These are phyloP conservation scores for Pseudocheirus occidentalis DNA, from an alignment of 2,797 vertebrate species.

Conservation along the genomic window DNA sequence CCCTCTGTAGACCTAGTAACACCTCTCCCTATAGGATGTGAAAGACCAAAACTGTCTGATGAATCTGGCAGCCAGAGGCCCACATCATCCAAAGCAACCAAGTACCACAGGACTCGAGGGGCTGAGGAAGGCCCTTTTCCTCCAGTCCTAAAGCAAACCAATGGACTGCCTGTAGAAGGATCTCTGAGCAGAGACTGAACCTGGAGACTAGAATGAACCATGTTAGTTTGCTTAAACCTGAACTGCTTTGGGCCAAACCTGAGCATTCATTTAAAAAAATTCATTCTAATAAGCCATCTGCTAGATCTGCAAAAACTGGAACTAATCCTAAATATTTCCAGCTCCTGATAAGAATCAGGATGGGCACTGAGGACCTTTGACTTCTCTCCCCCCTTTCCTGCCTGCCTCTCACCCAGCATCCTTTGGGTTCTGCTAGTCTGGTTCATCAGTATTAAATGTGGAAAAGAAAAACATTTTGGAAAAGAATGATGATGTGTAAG, in stretches of 20 bases:
- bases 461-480: not conserved
- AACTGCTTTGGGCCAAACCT: not conserved
- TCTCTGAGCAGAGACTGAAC: conserved; percentile 23
- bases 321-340: not conserved
- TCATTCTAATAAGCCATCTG: not conserved
- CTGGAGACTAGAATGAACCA: conserved; percentile 3
- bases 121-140: not conserved
- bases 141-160: not conserved
- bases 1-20: not conserved
- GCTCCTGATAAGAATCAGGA: not conserved
- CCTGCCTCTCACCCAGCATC: not conserved
- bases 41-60: not conserved
- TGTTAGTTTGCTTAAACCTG: not conserved
- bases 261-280: not conserved
- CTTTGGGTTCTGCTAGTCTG: not conserved
- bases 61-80: not conserved
- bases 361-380: not conserved
- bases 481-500: not conserved
- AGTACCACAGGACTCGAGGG: not conserved
- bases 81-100: not conserved
- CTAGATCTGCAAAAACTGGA: not conserved
- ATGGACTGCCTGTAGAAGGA: conserved; percentile 18
- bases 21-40: not conserved
- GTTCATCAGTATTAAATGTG: not conserved
- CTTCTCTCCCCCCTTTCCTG: not conserved